These are phyloP conservation scores for Axis porcinus DNA, from an alignment of 2,113 vertebrate genomes.

Conservation along the genomic window DNA sequence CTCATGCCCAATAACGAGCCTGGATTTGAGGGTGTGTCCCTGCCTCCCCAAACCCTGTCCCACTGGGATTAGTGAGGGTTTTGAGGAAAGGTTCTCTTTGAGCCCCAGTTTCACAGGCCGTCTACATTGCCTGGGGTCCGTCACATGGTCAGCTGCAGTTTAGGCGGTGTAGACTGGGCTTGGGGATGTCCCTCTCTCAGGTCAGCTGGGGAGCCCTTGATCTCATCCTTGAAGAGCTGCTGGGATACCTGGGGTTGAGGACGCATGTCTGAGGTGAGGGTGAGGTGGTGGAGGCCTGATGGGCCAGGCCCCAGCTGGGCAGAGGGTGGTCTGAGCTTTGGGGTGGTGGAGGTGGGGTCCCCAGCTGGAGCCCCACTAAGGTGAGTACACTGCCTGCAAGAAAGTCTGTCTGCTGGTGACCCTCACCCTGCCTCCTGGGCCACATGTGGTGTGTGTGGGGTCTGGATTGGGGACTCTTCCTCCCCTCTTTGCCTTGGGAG, in stretches of 20 bases:
- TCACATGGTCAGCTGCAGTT: accelerated
- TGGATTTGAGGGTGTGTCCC: neutral
- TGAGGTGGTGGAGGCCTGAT: neutral
- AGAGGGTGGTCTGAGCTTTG: neutral
- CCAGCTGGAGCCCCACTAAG: neutral
- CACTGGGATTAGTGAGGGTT: accelerated
- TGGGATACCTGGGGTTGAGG: neutral
- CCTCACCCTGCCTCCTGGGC: neutral
- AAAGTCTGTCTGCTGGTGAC: neutral
- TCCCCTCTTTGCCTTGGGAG: neutral
- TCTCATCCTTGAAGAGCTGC: neutral
- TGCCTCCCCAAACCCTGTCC: neutral
- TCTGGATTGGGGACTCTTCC: neutral
- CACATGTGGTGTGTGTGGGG: neutral
- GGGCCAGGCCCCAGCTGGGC: neutral
- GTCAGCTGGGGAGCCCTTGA: neutral
- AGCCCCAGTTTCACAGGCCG: too few relatives aligned
- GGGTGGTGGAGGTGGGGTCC: neutral
- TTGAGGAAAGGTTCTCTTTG: neutral
- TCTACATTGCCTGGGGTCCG: neutral
- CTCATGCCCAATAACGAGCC: accelerated
- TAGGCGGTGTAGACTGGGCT: neutral
- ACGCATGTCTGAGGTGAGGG: neutral
- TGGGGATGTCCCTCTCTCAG: neutral
- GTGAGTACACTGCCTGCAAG: neutral